phyloP scores from a whole-genome alignment of 1,140 invertebrate species.

The Wiebesia pumilae region DNA sequence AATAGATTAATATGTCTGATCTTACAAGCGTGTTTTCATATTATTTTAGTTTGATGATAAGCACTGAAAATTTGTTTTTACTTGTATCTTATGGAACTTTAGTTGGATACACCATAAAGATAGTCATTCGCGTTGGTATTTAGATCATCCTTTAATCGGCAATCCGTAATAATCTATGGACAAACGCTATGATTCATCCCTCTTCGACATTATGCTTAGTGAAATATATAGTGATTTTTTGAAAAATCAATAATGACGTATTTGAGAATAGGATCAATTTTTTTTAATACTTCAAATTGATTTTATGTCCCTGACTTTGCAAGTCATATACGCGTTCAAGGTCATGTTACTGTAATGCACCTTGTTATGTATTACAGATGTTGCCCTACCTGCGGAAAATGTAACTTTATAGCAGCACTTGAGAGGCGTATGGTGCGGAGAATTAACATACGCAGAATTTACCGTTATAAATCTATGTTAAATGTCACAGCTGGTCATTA shows the following conservation, averaged over 20 bases:
- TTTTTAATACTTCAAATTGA: neutral
- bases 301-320: neutral
- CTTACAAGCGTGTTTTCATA: neutral
- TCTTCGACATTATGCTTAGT: neutral
- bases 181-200: neutral
- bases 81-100: no score
- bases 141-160: neutral
- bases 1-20: neutral
- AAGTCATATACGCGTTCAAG: neutral
- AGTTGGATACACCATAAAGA: neutral
- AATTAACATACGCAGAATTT: neutral
- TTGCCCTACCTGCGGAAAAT: neutral
- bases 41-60: neutral
- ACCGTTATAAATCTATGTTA: neutral
- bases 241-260: neutral
- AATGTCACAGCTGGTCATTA: neutral
- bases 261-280: neutral
- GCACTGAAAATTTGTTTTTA: neutral
- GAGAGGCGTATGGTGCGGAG: neutral
- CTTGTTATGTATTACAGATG: neutral
- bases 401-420: neutral
- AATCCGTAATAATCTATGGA: neutral
- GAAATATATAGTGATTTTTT: neutral
- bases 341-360: neutral
- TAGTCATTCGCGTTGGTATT: neutral